These are phyloP conservation scores for Drosophila bunnanda DNA, from an alignment of 2,888 invertebrate genomes.

Conservation along the genomic window DNA sequence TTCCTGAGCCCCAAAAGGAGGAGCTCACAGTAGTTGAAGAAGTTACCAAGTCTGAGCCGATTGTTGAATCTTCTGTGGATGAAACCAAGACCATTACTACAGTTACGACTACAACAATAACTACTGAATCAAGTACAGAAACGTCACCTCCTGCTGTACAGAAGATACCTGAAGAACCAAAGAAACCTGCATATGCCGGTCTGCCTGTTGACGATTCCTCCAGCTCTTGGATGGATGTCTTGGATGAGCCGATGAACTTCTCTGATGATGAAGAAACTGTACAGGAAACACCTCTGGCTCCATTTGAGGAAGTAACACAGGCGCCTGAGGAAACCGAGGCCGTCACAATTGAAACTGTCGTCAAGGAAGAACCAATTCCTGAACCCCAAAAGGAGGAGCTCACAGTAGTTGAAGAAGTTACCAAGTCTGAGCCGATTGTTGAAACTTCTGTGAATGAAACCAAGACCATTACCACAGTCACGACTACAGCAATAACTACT, in stretches of 20 bases:
- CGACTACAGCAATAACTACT: not conserved
- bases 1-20: not conserved
- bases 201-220: conserved; percentile 79
- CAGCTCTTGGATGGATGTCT: conserved; percentile 28
- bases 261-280: conserved; percentile 26
- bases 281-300: conserved; percentile 41
- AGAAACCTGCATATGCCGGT: conserved; percentile 63
- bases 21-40: conserved; percentile 4
- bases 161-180: conserved; percentile 2
- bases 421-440: conserved; percentile 1
- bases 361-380: conserved; percentile 19
- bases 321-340: conserved; percentile 49
- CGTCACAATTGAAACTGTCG: conserved; percentile 28
- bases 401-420: not conserved
- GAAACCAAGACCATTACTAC: conserved; percentile 15
- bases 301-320: not conserved
- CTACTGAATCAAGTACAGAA: conserved; percentile 3
- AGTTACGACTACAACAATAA: conserved; percentile 26
- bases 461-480: conserved; percentile 3
- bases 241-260: not conserved
- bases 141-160: not conserved
- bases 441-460: conserved; percentile 7
- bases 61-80: conserved; percentile 19
- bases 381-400: not conserved
- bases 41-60: conserved; percentile 3